phyloP scores from a whole-genome alignment of 2,797 vertebrate genomes.

The Coregonus suidteri region DNA sequence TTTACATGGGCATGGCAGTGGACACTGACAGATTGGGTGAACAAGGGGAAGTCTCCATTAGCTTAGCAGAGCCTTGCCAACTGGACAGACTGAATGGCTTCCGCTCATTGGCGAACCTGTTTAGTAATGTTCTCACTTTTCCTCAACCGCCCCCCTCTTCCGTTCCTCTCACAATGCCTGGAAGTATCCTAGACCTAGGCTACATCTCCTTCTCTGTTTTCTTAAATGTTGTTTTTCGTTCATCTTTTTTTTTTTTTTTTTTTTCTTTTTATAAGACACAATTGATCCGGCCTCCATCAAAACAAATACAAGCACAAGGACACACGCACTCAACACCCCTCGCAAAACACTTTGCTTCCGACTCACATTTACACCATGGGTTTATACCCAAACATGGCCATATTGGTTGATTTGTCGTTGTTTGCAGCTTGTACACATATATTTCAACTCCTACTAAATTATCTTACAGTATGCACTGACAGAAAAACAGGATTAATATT shows the following conservation, averaged over 20 bases:
- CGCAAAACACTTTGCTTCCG: constrained; percentile 59
- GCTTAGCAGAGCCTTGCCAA: constrained; percentile 60
- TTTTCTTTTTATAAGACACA: constrained; percentile 52
- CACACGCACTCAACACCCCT: constrained; percentile 51
- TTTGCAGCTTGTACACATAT: neutral
- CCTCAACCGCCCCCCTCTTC: constrained; percentile 75
- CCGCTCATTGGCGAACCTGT: constrained; percentile 77
- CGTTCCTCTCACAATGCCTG: constrained; percentile 82
- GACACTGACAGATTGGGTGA: constrained; percentile 40
- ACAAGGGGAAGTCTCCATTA: constrained; percentile 54
- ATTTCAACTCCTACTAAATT: neutral
- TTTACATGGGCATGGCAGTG: neutral
- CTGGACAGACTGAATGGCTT: constrained; percentile 73
- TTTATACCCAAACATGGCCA: constrained; percentile 40
- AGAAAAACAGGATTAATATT: neutral
- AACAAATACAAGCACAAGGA: constrained; percentile 74
- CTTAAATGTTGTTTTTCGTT: constrained; percentile 70
- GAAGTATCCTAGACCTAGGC: constrained; percentile 82
- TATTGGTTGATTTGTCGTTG: constrained; percentile 14
- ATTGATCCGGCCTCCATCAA: constrained; percentile 66
- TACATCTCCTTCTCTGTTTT: constrained; percentile 65
- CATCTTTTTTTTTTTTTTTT: too few relatives aligned
- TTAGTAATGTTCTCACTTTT: constrained; percentile 84
- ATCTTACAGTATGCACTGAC: neutral
- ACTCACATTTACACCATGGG: constrained; percentile 49